Base-by-base conservation (phyloP, 2,113 vertebrate genomes). In the zebrafish (Danio rerio) region DNA sequence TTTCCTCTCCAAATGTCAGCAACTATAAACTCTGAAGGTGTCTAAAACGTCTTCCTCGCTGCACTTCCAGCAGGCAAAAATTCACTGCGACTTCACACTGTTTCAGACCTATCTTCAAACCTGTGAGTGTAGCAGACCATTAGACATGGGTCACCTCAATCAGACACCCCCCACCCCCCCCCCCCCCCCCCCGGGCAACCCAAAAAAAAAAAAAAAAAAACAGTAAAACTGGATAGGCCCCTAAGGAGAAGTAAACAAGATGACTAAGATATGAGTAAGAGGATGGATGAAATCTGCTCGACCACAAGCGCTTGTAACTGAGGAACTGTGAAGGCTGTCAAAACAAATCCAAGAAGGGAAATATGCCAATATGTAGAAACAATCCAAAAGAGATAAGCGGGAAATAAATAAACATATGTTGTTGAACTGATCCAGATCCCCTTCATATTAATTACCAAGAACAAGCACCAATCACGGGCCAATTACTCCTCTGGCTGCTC, bases 381-480 rank as follows among this genome's bases (percentile, higher is more conserved):
- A 12, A 16, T 77, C 74, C 20, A 81, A 56, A 66, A 20, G 7
- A 59, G 56, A 73, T 50, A 74, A 56, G 31, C 18, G 49, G n/a
- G 55, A 83, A 78, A 78, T 62, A 73, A 81, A 56, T 31, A 59
- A 47, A 18, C 62, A 68, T 83, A 83, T 77, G 73, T 58, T 82
- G 20, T 55, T 58, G 55, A 76, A 58, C 16, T 20, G 71, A 76
- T 68, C 63, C 63, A 70, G 63, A 31, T 68, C 13, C 43, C 73
- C 56, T 69, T 77, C 16, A 59, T 69, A 77, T 83, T 83, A 77
- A 83, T 83, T 83, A 58, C 73, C 20, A 59, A 82, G 56, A 58
- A 69, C 63, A 76, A 59, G 81, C 63, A 69, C 73, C 81, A 77
- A 83, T 83, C 66, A 83, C 1, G 2, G 55, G 45, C 63, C 81